Base-by-base conservation (phyloP, 2,888 invertebrate genomes). In the Diplazon laetatorius region DNA sequence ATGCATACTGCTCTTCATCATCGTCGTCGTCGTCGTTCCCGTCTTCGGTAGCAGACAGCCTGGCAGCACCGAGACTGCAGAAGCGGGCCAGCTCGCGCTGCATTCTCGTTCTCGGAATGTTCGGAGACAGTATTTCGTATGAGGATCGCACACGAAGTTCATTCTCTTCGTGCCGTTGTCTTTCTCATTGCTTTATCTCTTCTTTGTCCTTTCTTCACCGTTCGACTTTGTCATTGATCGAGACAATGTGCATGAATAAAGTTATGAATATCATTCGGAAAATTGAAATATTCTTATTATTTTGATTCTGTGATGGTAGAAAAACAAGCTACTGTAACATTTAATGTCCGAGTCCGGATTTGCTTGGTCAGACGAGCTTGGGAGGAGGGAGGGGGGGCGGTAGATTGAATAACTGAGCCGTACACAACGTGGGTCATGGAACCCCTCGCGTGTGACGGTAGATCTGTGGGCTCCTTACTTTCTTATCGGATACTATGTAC, bases 1-100 rank as follows among this genome's bases (percentile, higher is more conserved):
- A 66, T 63, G 42, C 63, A 52, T 65, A 55, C 50, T 14, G 5
- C 59, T 69, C 55, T 59, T 46, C 35, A 9, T 46, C 42, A 16
- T 68, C 25, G 35, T 52, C 62, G 60, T 66, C 65, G 62, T 68
- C 62, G 57, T 48, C 68, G 71, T 68, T 65, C 55, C 9, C 46
- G 25, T 30, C 52, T 42, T 80, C 78, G 81, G 84, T 81, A 87
- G 87, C 87, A 90, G 90, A 90, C 90, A 89, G 89, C 86, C 86
- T 89, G 90, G 90, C 89, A 89, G 88, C 88, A 52, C 39, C 74
- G 70, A 66, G 42, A 55, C 25, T 30, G 22, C 63, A 18, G 70
- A 76, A 66, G 71, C 66, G 37, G 50, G 48, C 59, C 60, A 46
- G 50, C 76, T 30, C 35, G 50, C 59, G 77, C 73, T 77, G 82